Percentiles rank a stretch among this genome's conserved stretches.
phyloP scores from a whole-genome alignment of 2,888 invertebrate species.

The Chaitophorus viminalis region DNA sequence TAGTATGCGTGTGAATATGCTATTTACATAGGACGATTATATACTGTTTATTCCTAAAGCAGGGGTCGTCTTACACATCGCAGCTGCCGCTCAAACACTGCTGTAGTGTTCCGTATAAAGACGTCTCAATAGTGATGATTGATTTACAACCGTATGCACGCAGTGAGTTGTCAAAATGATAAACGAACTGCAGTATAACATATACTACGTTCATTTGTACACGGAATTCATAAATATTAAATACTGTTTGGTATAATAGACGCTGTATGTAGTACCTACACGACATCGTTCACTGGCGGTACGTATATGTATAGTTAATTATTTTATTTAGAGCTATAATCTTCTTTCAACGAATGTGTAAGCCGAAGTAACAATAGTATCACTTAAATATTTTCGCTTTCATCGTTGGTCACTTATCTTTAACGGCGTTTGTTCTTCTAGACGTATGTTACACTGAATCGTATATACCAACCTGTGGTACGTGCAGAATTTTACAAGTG shows the following conservation, averaged over 20 bases:
- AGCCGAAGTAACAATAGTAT: neutral
- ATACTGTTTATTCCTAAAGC: neutral
- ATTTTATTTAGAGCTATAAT: neutral
- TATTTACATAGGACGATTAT: too few relatives aligned
- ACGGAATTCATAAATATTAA: neutral
- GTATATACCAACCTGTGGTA: too few relatives aligned
- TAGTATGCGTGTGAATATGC: too few relatives aligned
- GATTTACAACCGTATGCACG: constrained; percentile 11
- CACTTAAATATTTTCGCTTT: too few relatives aligned
- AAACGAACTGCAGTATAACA: neutral
- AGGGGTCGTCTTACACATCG: neutral
- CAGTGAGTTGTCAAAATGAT: constrained; percentile 46
- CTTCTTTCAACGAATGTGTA: neutral
- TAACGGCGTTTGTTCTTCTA: too few relatives aligned
- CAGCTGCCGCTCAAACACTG: neutral
- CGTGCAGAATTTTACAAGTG: too few relatives aligned
- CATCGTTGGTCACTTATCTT: too few relatives aligned
- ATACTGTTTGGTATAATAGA: neutral
- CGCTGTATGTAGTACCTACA: too few relatives aligned
- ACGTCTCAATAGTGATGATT: constrained; percentile 39
- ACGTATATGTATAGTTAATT: neutral
- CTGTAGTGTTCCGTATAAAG: neutral
- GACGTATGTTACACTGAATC: too few relatives aligned
- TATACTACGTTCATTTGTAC: neutral
- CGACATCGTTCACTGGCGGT: neutral